Base-by-base conservation (phyloP, 2,888 invertebrate genomes). In the Arenicola marina region DNA sequence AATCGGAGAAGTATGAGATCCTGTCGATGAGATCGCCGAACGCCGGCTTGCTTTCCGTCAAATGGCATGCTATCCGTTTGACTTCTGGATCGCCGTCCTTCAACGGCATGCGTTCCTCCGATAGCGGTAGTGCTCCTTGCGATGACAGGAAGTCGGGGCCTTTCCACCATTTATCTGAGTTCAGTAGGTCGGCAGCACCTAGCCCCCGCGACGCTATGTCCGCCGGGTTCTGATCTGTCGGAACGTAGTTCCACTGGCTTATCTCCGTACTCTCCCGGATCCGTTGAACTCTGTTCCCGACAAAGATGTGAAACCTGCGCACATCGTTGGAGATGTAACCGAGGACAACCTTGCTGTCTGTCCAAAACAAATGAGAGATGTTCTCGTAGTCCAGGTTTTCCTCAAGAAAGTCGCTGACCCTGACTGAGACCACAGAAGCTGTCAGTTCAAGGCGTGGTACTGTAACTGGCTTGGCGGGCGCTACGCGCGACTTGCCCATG, bases 281-380 rank as follows among this genome's bases (percentile, higher is more conserved):
- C 24, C 56, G 51, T 38, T 70, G 67, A 4, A 75, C 65, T n/a
- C 73, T 51, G 60, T 73, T 75, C 1, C 69, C 70, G 21, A 75
- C 72, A 58, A 66, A 74, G 0, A 67, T 61, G 11, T 71, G 72
- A 44, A 73, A 73, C 11, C 72, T 34, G 11, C 62, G 46, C 2
- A 66, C 58, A 15, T 68, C 69, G 51, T 73, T 74, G 3, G 43
- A 54, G 11, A 73, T 68, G 53, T 73, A 73, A 7, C 70, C 69
- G 11, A 72, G 55, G 2, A 73, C 71, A 1, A 71, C 64, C 21
- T 51, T 48, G 2, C 58, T 62, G 46, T 74, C 73, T 21, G 69
- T 71, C 69, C 67, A 73, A 56, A 38, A 53, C 11, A 32, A 11
- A 53, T 18, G 7, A 32, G 29, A 11, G 24, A 15, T 31, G 7